Evolutionary conservation across 2,888 invertebrate species (phyloP).

Genomic region (Frankliniella fusca): DNA sequence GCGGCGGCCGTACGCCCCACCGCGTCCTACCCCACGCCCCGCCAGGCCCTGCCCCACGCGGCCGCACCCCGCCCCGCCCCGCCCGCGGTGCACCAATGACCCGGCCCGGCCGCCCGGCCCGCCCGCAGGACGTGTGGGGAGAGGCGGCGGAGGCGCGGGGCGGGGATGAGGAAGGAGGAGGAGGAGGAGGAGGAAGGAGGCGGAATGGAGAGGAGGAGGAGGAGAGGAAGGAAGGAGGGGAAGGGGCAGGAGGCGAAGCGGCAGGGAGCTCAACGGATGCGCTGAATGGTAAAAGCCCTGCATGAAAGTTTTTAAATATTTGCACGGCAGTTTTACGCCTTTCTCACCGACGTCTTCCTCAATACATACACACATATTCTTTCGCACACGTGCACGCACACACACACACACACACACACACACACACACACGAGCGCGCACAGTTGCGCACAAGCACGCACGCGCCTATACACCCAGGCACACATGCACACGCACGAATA

Average conservation of each 20-base stretch:
- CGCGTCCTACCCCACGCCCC: neutral
- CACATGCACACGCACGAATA: neutral
- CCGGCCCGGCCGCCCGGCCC: neutral
- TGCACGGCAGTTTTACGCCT: neutral
- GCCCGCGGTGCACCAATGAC: neutral
- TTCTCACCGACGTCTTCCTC: too few relatives aligned
- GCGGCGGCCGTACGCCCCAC: neutral
- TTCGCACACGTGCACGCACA: neutral
- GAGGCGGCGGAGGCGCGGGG: neutral
- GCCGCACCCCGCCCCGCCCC: neutral
- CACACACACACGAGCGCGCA: neutral
- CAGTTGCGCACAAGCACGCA: neutral
- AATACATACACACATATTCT: too few relatives aligned
- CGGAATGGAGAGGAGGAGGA: neutral
- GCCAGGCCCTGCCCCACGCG: neutral
- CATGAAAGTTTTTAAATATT: slow-evolving; percentile 25
- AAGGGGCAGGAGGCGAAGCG: neutral
- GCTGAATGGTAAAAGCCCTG: slow-evolving; percentile 19
- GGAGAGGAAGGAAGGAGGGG: neutral
- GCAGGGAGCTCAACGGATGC: neutral
- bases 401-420: neutral
- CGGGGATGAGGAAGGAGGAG: neutral
- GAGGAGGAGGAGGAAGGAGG: neutral
- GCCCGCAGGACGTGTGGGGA: neutral
- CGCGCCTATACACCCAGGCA: neutral